phyloP scores from a whole-genome alignment of 2,113 vertebrate genomes.

The Elachura formosa region DNA sequence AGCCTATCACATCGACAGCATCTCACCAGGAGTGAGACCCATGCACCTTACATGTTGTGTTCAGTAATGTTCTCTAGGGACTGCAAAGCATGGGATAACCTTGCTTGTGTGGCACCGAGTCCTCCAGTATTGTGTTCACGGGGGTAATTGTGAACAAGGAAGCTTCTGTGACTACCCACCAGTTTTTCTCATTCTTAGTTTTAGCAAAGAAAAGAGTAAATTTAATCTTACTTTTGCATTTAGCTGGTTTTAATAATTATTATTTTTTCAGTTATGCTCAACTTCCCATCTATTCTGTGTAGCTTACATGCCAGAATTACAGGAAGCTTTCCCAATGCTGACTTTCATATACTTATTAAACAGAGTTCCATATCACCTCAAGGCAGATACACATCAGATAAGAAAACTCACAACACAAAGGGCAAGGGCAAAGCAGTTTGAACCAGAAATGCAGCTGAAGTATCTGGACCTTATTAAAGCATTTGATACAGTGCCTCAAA shows the following conservation, averaged over 20 bases:
- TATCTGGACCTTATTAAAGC: constrained; percentile 29
- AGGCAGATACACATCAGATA: constrained; percentile 36
- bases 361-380: constrained; percentile 30
- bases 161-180: background rate
- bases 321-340: constrained; percentile 2
- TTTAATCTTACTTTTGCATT: background rate
- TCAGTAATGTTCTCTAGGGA: background rate
- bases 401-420: background rate
- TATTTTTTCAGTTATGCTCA: background rate
- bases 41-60: accelerated
- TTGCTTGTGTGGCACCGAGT: accelerated
- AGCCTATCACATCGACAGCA: too few relatives aligned
- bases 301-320: background rate
- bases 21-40: background rate
- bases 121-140: background rate
- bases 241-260: background rate
- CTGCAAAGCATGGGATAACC: background rate
- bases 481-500: constrained; percentile 4
- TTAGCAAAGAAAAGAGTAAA: background rate
- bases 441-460: background rate
- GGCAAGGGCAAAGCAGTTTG: background rate
- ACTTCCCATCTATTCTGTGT: background rate
- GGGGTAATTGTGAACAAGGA: background rate
- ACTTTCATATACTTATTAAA: background rate
- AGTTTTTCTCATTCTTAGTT: background rate